Base-by-base conservation (phyloP, 30 jellyfish, hydroid and myxozoan species). In the Morbakka virulenta region DNA sequence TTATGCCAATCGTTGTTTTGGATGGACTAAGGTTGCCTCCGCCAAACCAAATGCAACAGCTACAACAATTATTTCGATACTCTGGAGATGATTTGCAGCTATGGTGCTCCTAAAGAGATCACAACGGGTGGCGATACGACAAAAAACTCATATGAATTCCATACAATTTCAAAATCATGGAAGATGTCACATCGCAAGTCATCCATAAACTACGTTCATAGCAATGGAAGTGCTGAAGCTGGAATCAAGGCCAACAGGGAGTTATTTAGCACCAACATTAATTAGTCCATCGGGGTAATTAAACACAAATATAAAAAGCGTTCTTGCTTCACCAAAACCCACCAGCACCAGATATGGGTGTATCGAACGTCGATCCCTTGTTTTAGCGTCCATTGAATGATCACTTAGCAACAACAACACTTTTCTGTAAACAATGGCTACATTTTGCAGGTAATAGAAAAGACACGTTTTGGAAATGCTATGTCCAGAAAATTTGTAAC, bases 1-100 rank as follows among this genome's bases (percentile, higher is more conserved):
- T 22, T 57, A 57, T 22, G 71, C 71, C n/a, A 34, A 57, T 57
- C 71, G 71, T 34, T 57, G n/a, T 34, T 57, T 34, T 9, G 71
- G 71, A 9, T 57, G 71, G 71, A 24, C 71, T 13, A 34, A 57
- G 71, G 28, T 57, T 9, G 71, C 71, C 31, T 57, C 71, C 13
- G 24, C 71, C 71, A 57, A 57, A 57, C 71, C 71, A 13, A 34
- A 57, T 57, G 71, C 71, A 9, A 57, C 26, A 9, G 71, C 71
- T 13, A 22, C 71, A 12, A 57, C 71, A 22, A 22, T 57, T 9
- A 57, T 9, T 34, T 6, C 11, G 28, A 57, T 57, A 13, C 71
- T 57, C 6, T 34, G 26, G 24, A 13, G 28, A 6, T 6, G 24
- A 9, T 57, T 57, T 6, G 28, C 71, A 9, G 24, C 26, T 57